These are phyloP conservation scores for Macroramphosus scolopax DNA, from an alignment of 2,797 vertebrate genomes.

Conservation along the genomic window DNA sequence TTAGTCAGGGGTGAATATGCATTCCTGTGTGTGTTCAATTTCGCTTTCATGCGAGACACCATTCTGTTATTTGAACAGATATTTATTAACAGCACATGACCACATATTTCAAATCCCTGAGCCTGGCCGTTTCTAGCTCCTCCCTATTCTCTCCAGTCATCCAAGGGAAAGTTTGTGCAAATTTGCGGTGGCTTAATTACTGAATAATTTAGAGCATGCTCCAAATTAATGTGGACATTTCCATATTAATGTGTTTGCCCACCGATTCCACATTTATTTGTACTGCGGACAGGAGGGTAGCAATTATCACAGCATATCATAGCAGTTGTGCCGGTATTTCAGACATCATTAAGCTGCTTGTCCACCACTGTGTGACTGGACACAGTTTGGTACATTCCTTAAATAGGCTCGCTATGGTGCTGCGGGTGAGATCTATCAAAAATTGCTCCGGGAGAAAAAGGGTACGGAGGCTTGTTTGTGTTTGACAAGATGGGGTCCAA, in stretches of 20 bases:
- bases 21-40: constrained; percentile 1
- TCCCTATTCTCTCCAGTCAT: constrained; percentile 68
- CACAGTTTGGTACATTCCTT: constrained; percentile 60
- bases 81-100: constrained; percentile 46
- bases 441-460: constrained; percentile 36
- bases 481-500: constrained; percentile 61
- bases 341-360: constrained; percentile 73
- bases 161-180: constrained; percentile 77
- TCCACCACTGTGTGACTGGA: constrained; percentile 68
- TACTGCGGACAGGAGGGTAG: constrained; percentile 70
- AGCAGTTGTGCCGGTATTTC: constrained; percentile 68
- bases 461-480: constrained; percentile 45
- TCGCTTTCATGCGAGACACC: constrained; percentile 4
- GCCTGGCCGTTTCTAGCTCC: constrained; percentile 49
- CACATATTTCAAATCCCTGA: constrained; percentile 58
- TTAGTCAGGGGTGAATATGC: no score
- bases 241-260: constrained; percentile 82
- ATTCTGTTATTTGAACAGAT: constrained; percentile 26
- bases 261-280: constrained; percentile 76
- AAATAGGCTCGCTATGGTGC: constrained; percentile 45
- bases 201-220: constrained; percentile 81
- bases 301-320: constrained; percentile 74
- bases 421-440: constrained; percentile 50
- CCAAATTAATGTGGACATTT: constrained; percentile 81
- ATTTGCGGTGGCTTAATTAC: constrained; percentile 82